Evolutionary conservation across 2,797 vertebrate genomes (phyloP), one percentile per base, ranked within the genome.

Genomic region (Anguilla megastoma): DNA sequence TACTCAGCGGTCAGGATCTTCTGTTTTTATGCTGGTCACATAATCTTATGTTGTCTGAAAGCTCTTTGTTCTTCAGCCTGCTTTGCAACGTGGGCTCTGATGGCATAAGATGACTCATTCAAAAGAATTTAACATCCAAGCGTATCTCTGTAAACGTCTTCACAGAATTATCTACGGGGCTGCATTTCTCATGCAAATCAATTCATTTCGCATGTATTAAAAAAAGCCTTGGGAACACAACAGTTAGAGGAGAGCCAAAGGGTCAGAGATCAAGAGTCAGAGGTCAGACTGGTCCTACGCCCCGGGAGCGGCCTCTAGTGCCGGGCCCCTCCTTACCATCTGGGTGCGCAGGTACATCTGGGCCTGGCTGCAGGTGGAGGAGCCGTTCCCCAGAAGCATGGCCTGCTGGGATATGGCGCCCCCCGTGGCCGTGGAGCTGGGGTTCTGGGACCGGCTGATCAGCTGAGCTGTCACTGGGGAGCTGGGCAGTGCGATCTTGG

Each of bases 331-430:
- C 92, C 95, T 94, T 92, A 98, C 97, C 98, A 98, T 99, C 93
- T 99, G 98, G 92, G 98, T 98, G 91, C 97, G 96, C 2, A 99
- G 98, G 90, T 98, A 98, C 98, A 98, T 98, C 92, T 99, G 98
- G 93, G 98, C 97, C 95, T 98, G 98, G 94, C 97, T 99, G 89
- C 97, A 97, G 93, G 96, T 97, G 89, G 96, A 95, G 8, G 97
- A 97, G 90, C 97, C 96, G 91, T 97, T 98, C 91, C 97, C 97
- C 91, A 98, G 94, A 85, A 98, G 94, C 97, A 98, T 97, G 63
- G 97, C 97, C 95, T 99, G 98, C 93, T 98, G 98, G 93, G 97
- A 98, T 91, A 98, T 92, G 10, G 93, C 90, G 41, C 92, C 90
- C 1, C 97, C 96, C 88, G 96, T 96, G 90, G 96, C 96, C 85